Evolutionary conservation across 2,888 invertebrate genomes (phyloP).

Genomic region (Noctua pronuba): DNA sequence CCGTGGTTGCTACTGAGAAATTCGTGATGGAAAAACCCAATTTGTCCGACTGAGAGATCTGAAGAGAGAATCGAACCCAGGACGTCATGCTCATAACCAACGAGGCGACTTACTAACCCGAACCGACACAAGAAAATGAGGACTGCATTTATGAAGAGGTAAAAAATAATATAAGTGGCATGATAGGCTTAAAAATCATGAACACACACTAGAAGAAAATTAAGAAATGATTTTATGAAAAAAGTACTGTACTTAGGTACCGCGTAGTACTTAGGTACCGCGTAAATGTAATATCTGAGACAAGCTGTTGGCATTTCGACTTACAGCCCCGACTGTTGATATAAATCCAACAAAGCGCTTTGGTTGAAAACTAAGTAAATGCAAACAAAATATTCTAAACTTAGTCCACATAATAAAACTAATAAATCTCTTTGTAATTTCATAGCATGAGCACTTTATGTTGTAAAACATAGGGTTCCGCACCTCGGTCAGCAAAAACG

Average conservation of each 20-base stretch:
- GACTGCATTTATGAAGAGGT: not conserved
- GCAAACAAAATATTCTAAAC: not conserved
- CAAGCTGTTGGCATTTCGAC: not conserved
- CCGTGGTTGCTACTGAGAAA: too few relatives aligned
- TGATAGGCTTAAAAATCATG: too few relatives aligned
- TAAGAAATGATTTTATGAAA: not conserved
- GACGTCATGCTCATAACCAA: too few relatives aligned
- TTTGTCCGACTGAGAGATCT: too few relatives aligned
- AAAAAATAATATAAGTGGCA: too few relatives aligned
- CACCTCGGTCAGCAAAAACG: too few relatives aligned
- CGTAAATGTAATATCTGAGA: not conserved
- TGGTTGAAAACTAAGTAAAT: not conserved
- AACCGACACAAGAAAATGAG: not conserved
- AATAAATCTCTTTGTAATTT: constrained; percentile 6
- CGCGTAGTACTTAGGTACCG: not conserved
- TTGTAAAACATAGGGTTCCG: too few relatives aligned
- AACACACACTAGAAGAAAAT: not conserved
- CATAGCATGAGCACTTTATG: not conserved
- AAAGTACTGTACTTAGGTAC: not conserved
- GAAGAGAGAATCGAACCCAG: too few relatives aligned
- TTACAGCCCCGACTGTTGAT: not conserved
- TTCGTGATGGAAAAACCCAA: too few relatives aligned
- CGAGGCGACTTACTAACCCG: not conserved
- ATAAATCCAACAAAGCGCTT: not conserved
- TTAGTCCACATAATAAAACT: not conserved